Conservation (phyloP, 1,140 invertebrate species). For the Diorhabda elongata region DNA sequence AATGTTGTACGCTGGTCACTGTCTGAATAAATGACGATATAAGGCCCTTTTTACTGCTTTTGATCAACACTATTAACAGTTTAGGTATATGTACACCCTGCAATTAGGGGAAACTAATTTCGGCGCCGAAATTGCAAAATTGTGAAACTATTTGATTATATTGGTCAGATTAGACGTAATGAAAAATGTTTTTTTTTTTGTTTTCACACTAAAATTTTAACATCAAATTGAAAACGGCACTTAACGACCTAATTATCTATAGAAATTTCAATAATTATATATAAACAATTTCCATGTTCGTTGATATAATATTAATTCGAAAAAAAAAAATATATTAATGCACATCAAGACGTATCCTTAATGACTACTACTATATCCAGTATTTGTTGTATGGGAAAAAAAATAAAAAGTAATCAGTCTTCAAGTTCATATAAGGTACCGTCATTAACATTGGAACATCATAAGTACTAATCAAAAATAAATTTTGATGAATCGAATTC, state of each 20-base stretch:
- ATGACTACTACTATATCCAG: too few relatives aligned
- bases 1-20: conserved; percentile 39
- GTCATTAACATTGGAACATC: not conserved
- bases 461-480: conserved; percentile 3
- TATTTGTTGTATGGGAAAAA: not conserved
- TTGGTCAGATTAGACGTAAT: too few relatives aligned
- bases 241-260: too few relatives aligned
- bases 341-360: too few relatives aligned
- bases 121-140: not conserved
- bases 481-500: conserved; percentile 3
- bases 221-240: too few relatives aligned
- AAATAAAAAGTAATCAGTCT: not conserved
- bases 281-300: too few relatives aligned
- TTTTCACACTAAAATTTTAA: too few relatives aligned
- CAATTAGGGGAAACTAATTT: conserved; percentile 6
- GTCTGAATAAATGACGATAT: conserved; percentile 36
- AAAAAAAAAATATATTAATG: too few relatives aligned
- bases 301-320: too few relatives aligned
- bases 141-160: not conserved
- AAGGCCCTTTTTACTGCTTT: conserved; percentile 24
- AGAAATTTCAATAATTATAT: too few relatives aligned
- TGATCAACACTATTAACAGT: conserved; percentile 20
- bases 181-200: too few relatives aligned
- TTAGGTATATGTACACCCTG: not conserved
- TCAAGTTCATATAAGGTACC: conserved; percentile 1